Evolutionary conservation across 92 coral and sea anemone genomes (phyloP).

Genomic region (Porites rus): DNA sequence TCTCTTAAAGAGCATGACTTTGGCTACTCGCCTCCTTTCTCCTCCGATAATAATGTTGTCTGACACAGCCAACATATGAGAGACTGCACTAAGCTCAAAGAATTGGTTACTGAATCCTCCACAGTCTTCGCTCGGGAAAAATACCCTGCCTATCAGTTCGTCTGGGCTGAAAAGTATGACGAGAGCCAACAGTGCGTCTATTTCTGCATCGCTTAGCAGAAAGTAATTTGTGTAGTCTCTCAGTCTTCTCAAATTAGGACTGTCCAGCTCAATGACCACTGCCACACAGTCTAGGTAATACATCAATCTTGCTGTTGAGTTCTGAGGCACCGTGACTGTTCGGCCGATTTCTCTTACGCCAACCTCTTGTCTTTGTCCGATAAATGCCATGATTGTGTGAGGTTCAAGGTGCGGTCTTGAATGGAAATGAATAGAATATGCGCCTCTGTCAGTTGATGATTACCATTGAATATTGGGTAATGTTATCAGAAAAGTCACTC

Average conservation of each 20-base stretch:
- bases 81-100: slow-evolving; percentile 45
- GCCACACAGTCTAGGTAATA: slow-evolving; percentile 6
- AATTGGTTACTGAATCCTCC: slow-evolving; percentile 27
- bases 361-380: neutral
- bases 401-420: neutral
- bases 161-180: slow-evolving; percentile 44
- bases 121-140: slow-evolving; percentile 42
- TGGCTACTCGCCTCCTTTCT: slow-evolving; percentile 37
- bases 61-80: slow-evolving; percentile 28
- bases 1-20: slow-evolving; percentile 41
- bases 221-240: slow-evolving; percentile 32
- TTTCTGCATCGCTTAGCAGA: slow-evolving; percentile 18
- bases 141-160: slow-evolving; percentile 32
- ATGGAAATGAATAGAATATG: neutral
- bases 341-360: neutral
- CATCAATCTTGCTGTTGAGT: slow-evolving; percentile 4
- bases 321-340: neutral
- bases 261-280: neutral
- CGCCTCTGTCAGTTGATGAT: neutral
- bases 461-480: too few species aligned
- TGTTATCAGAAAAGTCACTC: too few species aligned
- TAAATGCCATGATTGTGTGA: slow-evolving; percentile 7
- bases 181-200: slow-evolving; percentile 40
- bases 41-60: slow-evolving; percentile 53
- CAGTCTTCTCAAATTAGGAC: slow-evolving; percentile 20